Evolutionary conservation across 2,888 invertebrate genomes (phyloP), one percentile per base, ranked within the genome.

Genomic region (Entomobrya multifasciata): DNA sequence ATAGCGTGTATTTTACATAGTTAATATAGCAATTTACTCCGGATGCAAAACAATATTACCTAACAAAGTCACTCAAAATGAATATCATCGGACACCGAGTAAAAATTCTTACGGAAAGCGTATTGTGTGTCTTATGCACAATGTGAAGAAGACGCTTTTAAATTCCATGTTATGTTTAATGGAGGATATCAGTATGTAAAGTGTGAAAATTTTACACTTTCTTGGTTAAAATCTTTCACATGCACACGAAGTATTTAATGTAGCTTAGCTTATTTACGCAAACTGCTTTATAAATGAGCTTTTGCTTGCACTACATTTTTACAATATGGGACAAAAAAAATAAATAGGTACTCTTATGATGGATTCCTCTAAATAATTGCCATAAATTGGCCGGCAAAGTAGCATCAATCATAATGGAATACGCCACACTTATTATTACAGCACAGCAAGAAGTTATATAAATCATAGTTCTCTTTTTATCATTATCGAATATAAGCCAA

Each of bases 301-400:
- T n/a, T n/a, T n/a, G n/a, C n/a, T n/a, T n/a, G n/a, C 22, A 25
- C 27, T n/a, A 60, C 30, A 15, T 60, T 8, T 6, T n/a, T 49
- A 15, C 47, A 52, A 52, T 17, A 74, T 27, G 20, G 17, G 49
- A 49, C 20, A 49, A 65, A 30, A 49, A 20, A 65, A 15, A 27
- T 30, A 25, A n/a, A 36, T 60, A 55, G 6, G 55, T 55, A 55
- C 10, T 17, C 17, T 20, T 30, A 70, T 84, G 84, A 84, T 77
- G 70, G 77, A 77, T 77, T 77, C 72, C 20, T 44, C 44, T 22
- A 62, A 78, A 85, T 85, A 70, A 85, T 85, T 85, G 60, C 78
- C 17, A 49, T 78, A 60, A 85, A 78, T 85, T 72, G 78, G 72
- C 49, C 36, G 70, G 78, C 55, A 41, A 67, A 44, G 65, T 67